Base-by-base conservation (phyloP, 2,113 vertebrate species). In the Taurulus bubalis region DNA sequence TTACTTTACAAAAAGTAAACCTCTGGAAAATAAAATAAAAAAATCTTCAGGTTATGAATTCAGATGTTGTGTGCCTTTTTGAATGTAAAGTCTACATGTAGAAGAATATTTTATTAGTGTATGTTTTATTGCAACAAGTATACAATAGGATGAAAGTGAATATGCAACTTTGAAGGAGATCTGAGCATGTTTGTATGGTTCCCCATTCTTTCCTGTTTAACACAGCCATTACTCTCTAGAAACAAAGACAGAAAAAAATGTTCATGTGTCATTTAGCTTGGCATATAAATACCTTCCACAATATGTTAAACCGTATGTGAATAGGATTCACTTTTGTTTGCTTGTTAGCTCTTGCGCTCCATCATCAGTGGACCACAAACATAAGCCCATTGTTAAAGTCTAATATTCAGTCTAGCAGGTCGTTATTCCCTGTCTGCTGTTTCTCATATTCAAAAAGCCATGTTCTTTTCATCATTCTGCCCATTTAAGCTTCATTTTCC, bases 401-500 rank as follows among this genome's bases (percentile, higher is more conserved):
- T 85, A 81, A 84, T 77, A 87, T 80, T 69, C 85, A 82, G 75
- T 59, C 81, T 73, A 76, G 83, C 89, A 85, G 86, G 88, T 88
- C 92, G 88, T 94, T 92, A 94, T 89, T 93, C 80, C 74, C 51
- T 84, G 69, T 85, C 80, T 86, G 86, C 71, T 76, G 84, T 90
- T 92, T 85, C 87, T 92, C 87, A 86, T 84, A 92, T 92, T 93
- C 88, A 92, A 90, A 93, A 90, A 91, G 36, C 84, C 89, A 87
- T 88, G 91, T 93, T 92, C 92, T 87, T 90, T 90, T 94, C 92
- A 94, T 91, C 91, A 92, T 84, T 92, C 87, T 92, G 80, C 79
- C 92, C 88, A 94, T 95, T 94, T 94, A 93, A 95, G 91, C 86
- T 80, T 81, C 83, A 93, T 95, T 94, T 93, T 90, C 88, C 73